These are phyloP conservation scores for Mimumesa dahlbomi DNA, from an alignment of 2,888 invertebrate genomes.

Conservation along the genomic window DNA sequence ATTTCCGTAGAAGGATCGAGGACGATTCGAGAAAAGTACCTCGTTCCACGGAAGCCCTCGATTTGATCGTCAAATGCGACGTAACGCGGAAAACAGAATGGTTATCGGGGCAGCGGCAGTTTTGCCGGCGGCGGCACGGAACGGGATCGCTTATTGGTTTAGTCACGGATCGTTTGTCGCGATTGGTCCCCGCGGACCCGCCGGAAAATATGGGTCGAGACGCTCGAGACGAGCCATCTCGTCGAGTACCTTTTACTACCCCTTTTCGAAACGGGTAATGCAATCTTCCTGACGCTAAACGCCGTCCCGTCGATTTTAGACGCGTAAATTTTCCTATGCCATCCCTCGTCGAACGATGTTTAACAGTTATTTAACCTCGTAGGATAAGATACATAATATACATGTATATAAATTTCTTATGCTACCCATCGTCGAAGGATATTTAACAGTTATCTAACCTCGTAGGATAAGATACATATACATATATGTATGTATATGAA, in stretches of 20 bases:
- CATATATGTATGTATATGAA: too few relatives aligned
- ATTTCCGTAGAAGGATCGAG: background rate
- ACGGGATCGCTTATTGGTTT: slow-evolving; percentile 70
- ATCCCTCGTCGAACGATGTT: too few relatives aligned
- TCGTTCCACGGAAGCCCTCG: slow-evolving; percentile 5
- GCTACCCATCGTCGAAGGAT: too few relatives aligned
- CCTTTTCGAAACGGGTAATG: background rate
- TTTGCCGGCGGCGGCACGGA: slow-evolving; percentile 33
- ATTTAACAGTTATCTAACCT: too few relatives aligned
- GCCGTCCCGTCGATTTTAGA: slow-evolving; percentile 4
- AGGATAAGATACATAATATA: too few relatives aligned
- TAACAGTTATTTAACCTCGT: too few relatives aligned
- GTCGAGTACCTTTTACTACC: slow-evolving; percentile 11
- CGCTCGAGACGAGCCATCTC: slow-evolving; percentile 25
- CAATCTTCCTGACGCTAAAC: slow-evolving; percentile 26
- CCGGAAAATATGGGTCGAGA: slow-evolving; percentile 47
- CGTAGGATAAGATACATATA: too few relatives aligned
- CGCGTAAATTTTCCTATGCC: too few relatives aligned
- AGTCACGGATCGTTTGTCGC: slow-evolving; percentile 71
- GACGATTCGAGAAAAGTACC: slow-evolving; percentile 1
- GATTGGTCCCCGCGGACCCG: slow-evolving; percentile 63
- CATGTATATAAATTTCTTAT: too few relatives aligned
- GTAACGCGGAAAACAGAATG: slow-evolving; percentile 35
- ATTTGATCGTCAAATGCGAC: slow-evolving; percentile 18
- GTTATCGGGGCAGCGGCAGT: slow-evolving; percentile 39